Conservation (phyloP, 2,797 vertebrate genomes). For the Glossophaga mutica region DNA sequence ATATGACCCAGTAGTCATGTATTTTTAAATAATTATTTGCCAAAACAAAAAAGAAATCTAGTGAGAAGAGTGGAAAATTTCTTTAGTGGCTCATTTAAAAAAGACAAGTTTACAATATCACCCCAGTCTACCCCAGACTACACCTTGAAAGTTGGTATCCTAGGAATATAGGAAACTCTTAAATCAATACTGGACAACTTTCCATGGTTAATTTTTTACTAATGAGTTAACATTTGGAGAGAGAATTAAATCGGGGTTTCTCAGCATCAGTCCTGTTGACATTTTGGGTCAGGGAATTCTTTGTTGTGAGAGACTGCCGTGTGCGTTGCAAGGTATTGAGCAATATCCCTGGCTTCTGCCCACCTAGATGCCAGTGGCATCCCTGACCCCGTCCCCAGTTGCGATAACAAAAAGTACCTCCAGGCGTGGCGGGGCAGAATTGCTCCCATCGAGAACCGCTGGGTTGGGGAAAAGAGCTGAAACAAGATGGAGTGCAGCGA, state of each 20-base stretch:
- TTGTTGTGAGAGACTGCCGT: not conserved
- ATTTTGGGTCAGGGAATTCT: not conserved
- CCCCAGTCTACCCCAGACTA: not conserved
- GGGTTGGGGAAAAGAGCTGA: not conserved
- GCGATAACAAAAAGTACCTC: not conserved
- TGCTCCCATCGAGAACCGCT: not conserved
- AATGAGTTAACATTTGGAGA: not conserved
- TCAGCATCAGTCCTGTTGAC: not conserved
- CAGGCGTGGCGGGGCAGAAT: not conserved
- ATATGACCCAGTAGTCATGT: not conserved
- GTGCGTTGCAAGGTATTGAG: not conserved
- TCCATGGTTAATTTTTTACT: not conserved
- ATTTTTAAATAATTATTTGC: not conserved
- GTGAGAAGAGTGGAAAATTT: not conserved
- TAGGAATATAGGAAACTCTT: not conserved
- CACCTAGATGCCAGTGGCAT: not conserved
- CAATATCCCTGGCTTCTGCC: not conserved
- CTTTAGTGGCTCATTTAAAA: not conserved
- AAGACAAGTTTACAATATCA: not conserved
- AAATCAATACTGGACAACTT: not conserved
- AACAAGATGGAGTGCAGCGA: not conserved
- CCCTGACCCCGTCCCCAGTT: not conserved
- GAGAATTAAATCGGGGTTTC: not conserved
- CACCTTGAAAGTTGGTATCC: not conserved
- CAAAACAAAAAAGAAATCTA: not conserved